phyloP scores from a whole-genome alignment of 2,888 invertebrate genomes.

The Cataglyphis albicans region DNA sequence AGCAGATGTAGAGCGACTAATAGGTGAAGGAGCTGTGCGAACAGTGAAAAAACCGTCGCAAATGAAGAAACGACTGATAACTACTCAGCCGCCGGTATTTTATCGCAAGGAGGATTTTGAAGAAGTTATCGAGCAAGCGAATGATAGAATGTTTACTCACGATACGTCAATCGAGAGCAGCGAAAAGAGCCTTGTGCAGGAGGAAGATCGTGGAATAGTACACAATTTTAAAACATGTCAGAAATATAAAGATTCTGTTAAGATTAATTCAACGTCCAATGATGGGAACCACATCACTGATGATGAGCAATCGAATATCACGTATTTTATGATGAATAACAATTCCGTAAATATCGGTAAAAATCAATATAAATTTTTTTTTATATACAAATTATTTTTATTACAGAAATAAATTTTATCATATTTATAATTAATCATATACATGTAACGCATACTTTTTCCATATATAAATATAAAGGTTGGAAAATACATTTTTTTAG shows the following conservation, averaged over 20 bases:
- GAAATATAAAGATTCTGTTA: conserved; percentile 41
- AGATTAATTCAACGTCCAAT: conserved; percentile 51
- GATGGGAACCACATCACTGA: conserved; percentile 58
- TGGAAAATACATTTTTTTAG: conserved; percentile 30
- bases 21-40: conserved; percentile 84
- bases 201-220: conserved; percentile 30
- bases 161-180: conserved; percentile 21
- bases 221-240: conserved; percentile 24
- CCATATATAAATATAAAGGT: neutral
- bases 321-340: conserved; percentile 75
- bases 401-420: neutral
- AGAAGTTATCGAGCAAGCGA: neutral
- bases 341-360: conserved; percentile 65
- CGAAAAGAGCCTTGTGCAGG: conserved; percentile 20
- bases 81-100: conserved; percentile 71
- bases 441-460: neutral
- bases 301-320: conserved; percentile 66
- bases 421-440: neutral
- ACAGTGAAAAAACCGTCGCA: conserved; percentile 84
- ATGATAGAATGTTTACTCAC: neutral
- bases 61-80: conserved; percentile 79
- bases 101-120: conserved; percentile 58
- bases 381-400: neutral
- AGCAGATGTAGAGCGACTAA: conserved; percentile 84
- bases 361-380: neutral